Base-by-base conservation (phyloP, 2,888 invertebrate species). In the Elegia similella region DNA sequence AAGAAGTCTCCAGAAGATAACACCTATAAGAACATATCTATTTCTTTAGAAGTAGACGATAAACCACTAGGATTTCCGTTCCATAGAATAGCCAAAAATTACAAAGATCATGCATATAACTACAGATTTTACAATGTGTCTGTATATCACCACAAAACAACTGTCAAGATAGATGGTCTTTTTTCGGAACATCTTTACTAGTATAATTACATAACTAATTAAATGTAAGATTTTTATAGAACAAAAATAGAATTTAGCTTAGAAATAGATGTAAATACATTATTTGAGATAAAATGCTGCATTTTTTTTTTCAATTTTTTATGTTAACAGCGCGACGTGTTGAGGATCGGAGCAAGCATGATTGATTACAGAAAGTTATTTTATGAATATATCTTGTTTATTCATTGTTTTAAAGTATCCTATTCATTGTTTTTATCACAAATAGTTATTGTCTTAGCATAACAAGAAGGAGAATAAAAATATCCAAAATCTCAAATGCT, bases 31-130 rank as follows among this genome's bases (percentile, higher is more conserved):
- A 38, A 38, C 6, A 38, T 38, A 38, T 7, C 47, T n/a, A 42
- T 43, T 15, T 55, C 34, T 10, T 23, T 68, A 52, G 76, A 80
- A 55, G 58, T 74, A 6, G 86, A 87, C 63, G 68, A 68, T 10
- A 83, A 80, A 59, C 87, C 88, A 7, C 62, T 88, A 52, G 90
- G 90, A 2, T 90, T 88, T 72, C 90, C 90, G n/a, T 89, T 90
- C 47, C 82, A 90, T 58, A 82, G 84, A 62, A 71, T 72, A 68
- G 73, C 77, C 15, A 56, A 59, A 42, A 66, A 74, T 13, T 70
- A 69, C 42, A 76, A 76, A 38, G 61, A 69, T 8, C 59, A 61
- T 42, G 75, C 73, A 12, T 67, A 65, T 52, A 90, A 89, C 70
- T 90, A 84, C 58, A 80, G 72, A 59, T 90, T 90, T 72, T 84